Base-by-base conservation (phyloP, 1,140 invertebrate species). In the Heliconius nattereri region DNA sequence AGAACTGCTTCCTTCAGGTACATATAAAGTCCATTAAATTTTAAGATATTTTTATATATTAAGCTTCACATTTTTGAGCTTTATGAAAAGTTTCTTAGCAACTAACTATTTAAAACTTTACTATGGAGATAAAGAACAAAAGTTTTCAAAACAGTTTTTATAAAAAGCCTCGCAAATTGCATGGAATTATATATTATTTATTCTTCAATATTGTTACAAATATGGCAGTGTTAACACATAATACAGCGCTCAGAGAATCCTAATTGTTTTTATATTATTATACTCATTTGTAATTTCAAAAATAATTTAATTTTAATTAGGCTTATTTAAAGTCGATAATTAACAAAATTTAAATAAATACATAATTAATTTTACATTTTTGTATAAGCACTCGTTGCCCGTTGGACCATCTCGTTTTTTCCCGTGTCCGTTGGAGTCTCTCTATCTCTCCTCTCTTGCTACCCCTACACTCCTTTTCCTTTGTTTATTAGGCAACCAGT, bases 31-130 rank as follows among this genome's bases (percentile, higher is more conserved):
- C 60, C 60, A 66, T 66, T 29, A 66, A 23, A 49, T 73, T 49
- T 73, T 73, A 73, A 40, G 23, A 73, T 37, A 32, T 73, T 73
- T 73, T 73, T 73, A 9, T 73, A 73, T 23, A 66, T 29, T 66
- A 23, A n/a, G 37, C 71, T 23, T 8, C 29, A 37, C 71, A 20
- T 66, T 72, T 20, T 72, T 37, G 71, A 23, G 26, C 71, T n/a
- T 72, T 72, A 37, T 45, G 52, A 75, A 73, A 73, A 49, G 23
- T n/a, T 45, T 66, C 60, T 66, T 29, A 66, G 23, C 26, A 66
- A 29, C n/a, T 66, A 23, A 66, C 60, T 29, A 57, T 66, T 29
- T 66, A 66, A n/a, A 29, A 26, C 26, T 66, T 13, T 5, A 26
- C 5, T 66, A 11, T 66, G 26, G 26, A 66, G 60, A 11, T 66